Evolutionary conservation across 1,140 invertebrate species (phyloP).

Genomic region (Sinella curviseta): DNA sequence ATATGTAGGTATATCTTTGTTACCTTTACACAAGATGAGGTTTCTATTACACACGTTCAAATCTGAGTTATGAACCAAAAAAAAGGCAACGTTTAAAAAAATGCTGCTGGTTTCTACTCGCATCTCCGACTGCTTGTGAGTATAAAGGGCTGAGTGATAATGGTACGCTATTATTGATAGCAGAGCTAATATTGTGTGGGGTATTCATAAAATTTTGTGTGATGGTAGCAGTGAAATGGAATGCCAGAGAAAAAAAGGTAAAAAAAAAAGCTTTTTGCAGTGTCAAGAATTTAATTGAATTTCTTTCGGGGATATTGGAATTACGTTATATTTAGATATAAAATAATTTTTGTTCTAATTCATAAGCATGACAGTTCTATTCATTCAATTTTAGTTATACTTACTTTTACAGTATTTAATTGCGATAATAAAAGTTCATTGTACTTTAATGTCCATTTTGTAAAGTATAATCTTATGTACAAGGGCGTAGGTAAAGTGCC

Average conservation of each 20-base stretch:
- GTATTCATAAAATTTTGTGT: background rate
- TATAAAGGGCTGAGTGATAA: no score
- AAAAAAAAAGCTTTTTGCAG: background rate
- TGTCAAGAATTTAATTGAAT: conserved; percentile 14
- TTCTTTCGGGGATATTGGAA: no score
- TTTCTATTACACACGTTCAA: background rate
- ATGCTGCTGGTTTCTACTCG: background rate
- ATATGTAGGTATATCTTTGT: background rate
- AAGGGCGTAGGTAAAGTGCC: background rate
- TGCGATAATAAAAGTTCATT: no score
- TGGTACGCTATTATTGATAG: conserved; percentile 4
- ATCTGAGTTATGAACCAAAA: background rate
- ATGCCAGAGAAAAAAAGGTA: background rate
- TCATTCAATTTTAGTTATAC: no score
- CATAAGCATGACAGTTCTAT: no score
- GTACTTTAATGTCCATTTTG: no score
- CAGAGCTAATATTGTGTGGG: background rate
- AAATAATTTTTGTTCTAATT: no score
- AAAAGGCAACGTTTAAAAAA: background rate
- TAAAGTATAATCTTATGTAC: background rate
- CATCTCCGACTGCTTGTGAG: no score
- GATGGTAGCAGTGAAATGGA: background rate
- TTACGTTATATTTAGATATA: no score
- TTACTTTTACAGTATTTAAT: no score
- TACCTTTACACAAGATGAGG: background rate